Conservation (phyloP, 2,113 vertebrate genomes). For the Pelusios castaneus region DNA sequence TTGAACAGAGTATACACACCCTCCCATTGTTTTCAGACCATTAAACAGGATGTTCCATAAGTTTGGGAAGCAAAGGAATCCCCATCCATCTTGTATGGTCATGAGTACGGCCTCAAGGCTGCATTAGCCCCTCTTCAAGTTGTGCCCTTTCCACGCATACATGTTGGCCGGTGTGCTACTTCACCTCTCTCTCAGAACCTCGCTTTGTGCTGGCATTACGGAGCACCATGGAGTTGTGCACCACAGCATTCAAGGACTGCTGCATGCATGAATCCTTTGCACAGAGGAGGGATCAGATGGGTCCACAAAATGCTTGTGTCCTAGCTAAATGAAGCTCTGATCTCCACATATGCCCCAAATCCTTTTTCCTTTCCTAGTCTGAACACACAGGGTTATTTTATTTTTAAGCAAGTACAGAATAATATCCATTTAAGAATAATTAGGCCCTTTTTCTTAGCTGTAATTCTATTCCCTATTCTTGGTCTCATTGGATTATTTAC, state of each 20-base stretch:
- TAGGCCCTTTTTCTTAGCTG: not conserved
- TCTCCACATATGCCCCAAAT: not conserved
- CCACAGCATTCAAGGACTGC: rapidly evolving
- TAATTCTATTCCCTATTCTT: not conserved
- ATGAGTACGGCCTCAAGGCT: rapidly evolving
- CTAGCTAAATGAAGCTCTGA: not conserved
- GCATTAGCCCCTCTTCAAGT: not conserved
- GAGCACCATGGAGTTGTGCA: rapidly evolving
- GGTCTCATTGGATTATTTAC: not conserved
- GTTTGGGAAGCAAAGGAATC: not conserved
- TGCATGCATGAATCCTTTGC: not conserved
- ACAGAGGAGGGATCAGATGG: rapidly evolving
- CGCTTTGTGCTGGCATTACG: not conserved
- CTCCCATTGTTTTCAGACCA: rapidly evolving
- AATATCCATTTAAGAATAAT: not conserved
- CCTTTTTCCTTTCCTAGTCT: not conserved
- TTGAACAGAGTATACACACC: not conserved
- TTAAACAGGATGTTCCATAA: rapidly evolving
- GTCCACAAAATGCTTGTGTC: rapidly evolving
- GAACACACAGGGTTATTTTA: not conserved
- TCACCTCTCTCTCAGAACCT: not conserved
- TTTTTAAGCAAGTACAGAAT: not conserved
- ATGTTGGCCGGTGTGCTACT: not conserved
- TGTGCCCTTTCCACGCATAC: not conserved
- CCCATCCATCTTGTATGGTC: rapidly evolving